Base-by-base conservation (phyloP, 2,797 vertebrate species). In the Tragelaphus eurycerus region DNA sequence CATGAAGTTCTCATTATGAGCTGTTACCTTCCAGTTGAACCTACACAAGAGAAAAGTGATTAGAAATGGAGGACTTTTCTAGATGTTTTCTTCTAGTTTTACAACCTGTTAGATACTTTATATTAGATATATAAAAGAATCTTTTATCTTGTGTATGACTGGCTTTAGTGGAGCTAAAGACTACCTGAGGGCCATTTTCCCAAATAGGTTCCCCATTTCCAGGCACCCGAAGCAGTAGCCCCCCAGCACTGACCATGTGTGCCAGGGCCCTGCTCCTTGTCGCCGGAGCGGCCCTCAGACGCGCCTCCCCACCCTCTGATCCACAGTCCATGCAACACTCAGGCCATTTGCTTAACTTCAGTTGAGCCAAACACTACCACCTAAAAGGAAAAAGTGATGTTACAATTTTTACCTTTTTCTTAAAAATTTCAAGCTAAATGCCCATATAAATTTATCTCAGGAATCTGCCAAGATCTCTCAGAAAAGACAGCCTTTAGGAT, bases 381-480 rank as follows among this genome's bases (percentile, higher is more conserved):
- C 62, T 55, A n/a, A 60, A 81, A 46, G n/a, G 46, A 67, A 79
- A 62, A 94, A 83, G 60, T 54, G 50, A 25, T 14, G 4, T 48
- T 64, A 60, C 60, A 29, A 82, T 59, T 92, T 92, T 79, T 60
- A 54, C 25, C 29, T 94, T 93, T 89, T 54, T 46, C 23, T 64
- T 43, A 13, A 52, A 74, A 90, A 92, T 13, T 5, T 55, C 14
- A 27, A 71, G 52, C 71, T 86, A 48, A 67, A 48, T 48, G 12
- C 13, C 83, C 62, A 76, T 43, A 16, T 52, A 81, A 79, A 38
- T 82, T 21, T 81, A 81, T 60, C 94, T 95, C 92, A 97, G 97
- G 96, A 97, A 95, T 17, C 19, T 67, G 62, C 23, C 60, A 62
- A 89, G 55, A 21, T 54, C n/a, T n/a, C 52, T 60, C 87, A 74